These are phyloP conservation scores for Sminthurides bifidus DNA, from an alignment of 1,140 invertebrate genomes.

Conservation along the genomic window DNA sequence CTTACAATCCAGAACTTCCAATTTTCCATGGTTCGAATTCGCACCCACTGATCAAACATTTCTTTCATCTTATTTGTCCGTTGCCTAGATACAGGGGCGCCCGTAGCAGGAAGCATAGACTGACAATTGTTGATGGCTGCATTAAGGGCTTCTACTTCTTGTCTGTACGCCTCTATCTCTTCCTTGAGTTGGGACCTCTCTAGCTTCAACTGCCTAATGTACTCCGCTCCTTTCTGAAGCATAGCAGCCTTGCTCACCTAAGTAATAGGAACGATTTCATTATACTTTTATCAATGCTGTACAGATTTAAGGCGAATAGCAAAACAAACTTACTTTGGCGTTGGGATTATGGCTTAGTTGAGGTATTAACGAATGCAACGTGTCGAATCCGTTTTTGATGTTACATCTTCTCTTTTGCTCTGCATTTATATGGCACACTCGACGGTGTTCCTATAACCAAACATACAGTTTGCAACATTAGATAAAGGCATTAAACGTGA, in stretches of 20 bases:
- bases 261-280: no score
- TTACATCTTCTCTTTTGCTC: slow-evolving; percentile 96
- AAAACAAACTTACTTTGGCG: slow-evolving; percentile 53
- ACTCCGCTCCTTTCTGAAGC: slow-evolving; percentile 92
- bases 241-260: slow-evolving; percentile 87
- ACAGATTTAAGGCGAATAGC: neutral
- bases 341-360: slow-evolving; percentile 79
- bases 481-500: no score
- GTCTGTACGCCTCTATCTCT: slow-evolving; percentile 71
- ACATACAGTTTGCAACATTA: neutral
- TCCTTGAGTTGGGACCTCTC: slow-evolving; percentile 78
- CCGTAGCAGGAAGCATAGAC: slow-evolving; percentile 85
- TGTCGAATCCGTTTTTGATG: slow-evolving; percentile 95
- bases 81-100: slow-evolving; percentile 79
- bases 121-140: slow-evolving; percentile 85
- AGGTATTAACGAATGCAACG: slow-evolving; percentile 84
- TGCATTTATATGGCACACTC: slow-evolving; percentile 84
- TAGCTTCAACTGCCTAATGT: slow-evolving; percentile 75
- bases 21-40: slow-evolving; percentile 69
- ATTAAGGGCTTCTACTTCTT: slow-evolving; percentile 82
- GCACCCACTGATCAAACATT: slow-evolving; percentile 87
- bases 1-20: slow-evolving; percentile 98
- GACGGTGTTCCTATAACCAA: slow-evolving; percentile 47
- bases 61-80: slow-evolving; percentile 84
- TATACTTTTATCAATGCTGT: no score